Percentiles rank a stretch among this genome's conserved stretches.
These are phyloP conservation scores for Synergus itoensis DNA, from an alignment of 2,888 invertebrate species.

Conservation along the genomic window DNA sequence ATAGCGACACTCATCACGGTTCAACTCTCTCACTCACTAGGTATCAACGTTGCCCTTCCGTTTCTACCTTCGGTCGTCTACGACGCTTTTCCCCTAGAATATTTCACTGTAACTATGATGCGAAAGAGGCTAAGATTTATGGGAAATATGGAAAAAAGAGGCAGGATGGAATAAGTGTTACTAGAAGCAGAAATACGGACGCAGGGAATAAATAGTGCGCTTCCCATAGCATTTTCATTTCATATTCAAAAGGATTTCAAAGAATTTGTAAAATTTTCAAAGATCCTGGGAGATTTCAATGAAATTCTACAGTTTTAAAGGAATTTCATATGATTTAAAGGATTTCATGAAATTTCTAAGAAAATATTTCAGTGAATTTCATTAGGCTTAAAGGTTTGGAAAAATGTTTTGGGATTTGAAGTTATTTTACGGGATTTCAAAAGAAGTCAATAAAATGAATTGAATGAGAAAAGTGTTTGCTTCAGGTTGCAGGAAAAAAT, in stretches of 20 bases:
- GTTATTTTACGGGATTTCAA: too few relatives aligned
- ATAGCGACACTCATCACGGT: constrained; percentile 38
- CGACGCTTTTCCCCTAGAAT: constrained; percentile 11
- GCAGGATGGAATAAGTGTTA: neutral
- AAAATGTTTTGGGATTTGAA: too few relatives aligned
- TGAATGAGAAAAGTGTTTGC: neutral
- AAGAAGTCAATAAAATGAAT: neutral
- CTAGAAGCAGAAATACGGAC: constrained; percentile 10
- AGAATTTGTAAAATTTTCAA: too few relatives aligned
- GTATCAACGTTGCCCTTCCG: constrained; percentile 8
- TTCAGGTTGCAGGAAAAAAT: neutral
- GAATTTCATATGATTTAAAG: too few relatives aligned
- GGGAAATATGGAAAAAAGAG: neutral
- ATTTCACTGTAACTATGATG: constrained; percentile 19
- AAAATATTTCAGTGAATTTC: too few relatives aligned
- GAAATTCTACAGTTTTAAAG: too few relatives aligned
- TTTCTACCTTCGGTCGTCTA: constrained; percentile 14
- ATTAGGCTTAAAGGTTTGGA: too few relatives aligned
- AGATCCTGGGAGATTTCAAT: too few relatives aligned
- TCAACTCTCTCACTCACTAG: constrained; percentile 14
- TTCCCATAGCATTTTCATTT: neutral
- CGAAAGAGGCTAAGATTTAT: neutral
- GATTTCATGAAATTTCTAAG: too few relatives aligned
- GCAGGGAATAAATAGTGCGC: constrained; percentile 14
- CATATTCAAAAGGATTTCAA: too few relatives aligned